Base-by-base conservation (phyloP, 2,797 vertebrate genomes). In the Apodemus agrarius region DNA sequence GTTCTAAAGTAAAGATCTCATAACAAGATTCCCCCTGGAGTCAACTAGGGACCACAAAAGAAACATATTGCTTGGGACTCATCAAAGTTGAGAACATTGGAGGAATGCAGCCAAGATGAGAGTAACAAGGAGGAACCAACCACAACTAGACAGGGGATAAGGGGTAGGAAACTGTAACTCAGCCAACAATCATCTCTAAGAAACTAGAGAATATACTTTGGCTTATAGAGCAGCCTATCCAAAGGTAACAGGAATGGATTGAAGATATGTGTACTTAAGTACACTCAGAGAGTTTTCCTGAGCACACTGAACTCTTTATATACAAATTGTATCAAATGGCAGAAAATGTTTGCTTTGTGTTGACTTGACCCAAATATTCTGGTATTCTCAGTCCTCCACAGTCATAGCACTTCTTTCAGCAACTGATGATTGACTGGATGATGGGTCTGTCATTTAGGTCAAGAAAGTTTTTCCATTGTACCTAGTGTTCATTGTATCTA, bases 291-390 rank as follows among this genome's bases (percentile, higher is more conserved):
- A 88, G 6, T 49, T 57, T 21, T 65, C 90, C 89, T 49, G 79
- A 92, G 82, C 90, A 75, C 11, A 26, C 4, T 52, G 78, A 85
- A 89, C 91, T 75, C 85, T 37, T 78, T 72, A 40, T 0, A 89
- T 24, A 29, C 19, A 43, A 94, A 96, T 52, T 75, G n/a, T 89
- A 87, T 37, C 14, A 34, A 92, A 31, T 59, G 52, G 34, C 37
- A 94, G 61, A 93, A 92, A 67, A 34, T 24, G 74, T 89, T 83
- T 95, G 67, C 46, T 93, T 92, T 89, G 81, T 75, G 26, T 63
- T 95, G 43, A 91, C 92, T 90, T 92, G 78, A 95, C 79, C 78
- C 52, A 93, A 92, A 84, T 94, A 65, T 93, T 31, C 46, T 89
- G 90, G 2, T 63, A 79, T 85, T 95, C 37, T 21, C 8, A 43